Conservation (phyloP, 2,888 invertebrate species). For the Cosmia trapezina region DNA sequence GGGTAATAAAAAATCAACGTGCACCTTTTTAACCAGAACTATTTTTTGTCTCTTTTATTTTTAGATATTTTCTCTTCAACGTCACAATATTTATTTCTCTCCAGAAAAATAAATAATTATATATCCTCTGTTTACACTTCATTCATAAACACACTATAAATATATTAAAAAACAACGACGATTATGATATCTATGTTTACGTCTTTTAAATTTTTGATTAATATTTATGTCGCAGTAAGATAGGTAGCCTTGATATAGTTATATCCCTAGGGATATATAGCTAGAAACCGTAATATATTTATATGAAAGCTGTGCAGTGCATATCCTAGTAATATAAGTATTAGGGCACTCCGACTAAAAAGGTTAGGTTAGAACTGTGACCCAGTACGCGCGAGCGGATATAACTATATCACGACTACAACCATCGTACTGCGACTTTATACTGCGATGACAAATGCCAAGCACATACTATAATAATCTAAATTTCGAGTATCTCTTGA, state of each 20-base stretch:
- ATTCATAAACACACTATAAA: constrained; percentile 78
- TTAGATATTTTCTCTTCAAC: constrained; percentile 75
- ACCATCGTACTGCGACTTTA: neutral
- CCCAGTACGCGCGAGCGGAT: no score
- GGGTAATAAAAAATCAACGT: constrained; percentile 82
- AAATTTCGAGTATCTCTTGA: constrained; percentile 57
- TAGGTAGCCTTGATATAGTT: no score
- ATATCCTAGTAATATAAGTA: no score
- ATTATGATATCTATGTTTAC: constrained; percentile 74
- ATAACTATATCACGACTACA: no score
- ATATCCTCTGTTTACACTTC: constrained; percentile 76
- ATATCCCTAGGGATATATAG: no score
- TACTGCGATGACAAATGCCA: constrained; percentile 56
- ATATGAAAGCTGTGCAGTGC: no score
- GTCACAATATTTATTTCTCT: constrained; percentile 78
- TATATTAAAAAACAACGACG: constrained; percentile 80
- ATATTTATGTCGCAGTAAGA: constrained; percentile 6
- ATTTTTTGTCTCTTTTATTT: constrained; percentile 75
- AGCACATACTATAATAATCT: constrained; percentile 48
- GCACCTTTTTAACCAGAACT: constrained; percentile 84
- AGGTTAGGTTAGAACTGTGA: no score
- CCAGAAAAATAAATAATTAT: constrained; percentile 80
- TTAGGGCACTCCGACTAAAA: no score
- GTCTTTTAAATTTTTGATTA: constrained; percentile 74
- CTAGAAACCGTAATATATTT: no score